Evolutionary conservation across 2,888 invertebrate species (phyloP), one percentile per base, ranked within the genome.

Genomic region (Norana najaformis): DNA sequence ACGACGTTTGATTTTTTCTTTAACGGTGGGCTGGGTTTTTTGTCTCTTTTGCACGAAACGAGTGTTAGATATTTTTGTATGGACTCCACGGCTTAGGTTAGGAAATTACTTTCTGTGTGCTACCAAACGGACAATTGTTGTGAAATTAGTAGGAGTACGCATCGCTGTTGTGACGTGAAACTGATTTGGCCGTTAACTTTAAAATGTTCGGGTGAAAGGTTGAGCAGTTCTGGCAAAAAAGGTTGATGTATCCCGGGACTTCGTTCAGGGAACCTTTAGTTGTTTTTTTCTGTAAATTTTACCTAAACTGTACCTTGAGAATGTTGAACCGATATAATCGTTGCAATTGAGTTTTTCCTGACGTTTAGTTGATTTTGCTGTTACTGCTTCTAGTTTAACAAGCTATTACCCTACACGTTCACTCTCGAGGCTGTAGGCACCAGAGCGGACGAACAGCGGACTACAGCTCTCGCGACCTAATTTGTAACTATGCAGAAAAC

Each of bases 11-110:
- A 6, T 23, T 69, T 69, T 69, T 69, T 69, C 4, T 69, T 30
- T n/a, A 69, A n/a, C n/a, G 69, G 69, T 69, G 69, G 69, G 69
- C 69, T 11, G n/a, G 30, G 13, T 69, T 47, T 47, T 47, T 69
- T 8, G 69, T 69, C n/a, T 69, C 69, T n/a, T 69, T 69, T 69
- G 69, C 69, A 69, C 11, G 30, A 69, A n/a, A 69, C 3, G 69
- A 69, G n/a, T 69, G 69, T 69, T 69, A 69, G 69, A 69, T 69
- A 69, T 69, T 69, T 69, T 69, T 69, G 69, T 69, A 69, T 30
- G 69, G 3, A 69, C n/a, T 69, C 69, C 5, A 30, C 69, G 30
- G 69, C 69, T 11, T 69, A n/a, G n/a, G 69, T 30, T 69, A 69
- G 69, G 69, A 69, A 69, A 69, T 69, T 69, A 11, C 69, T 69